Base-by-base conservation (phyloP, 2,797 vertebrate genomes). In the Cygnus olor region DNA sequence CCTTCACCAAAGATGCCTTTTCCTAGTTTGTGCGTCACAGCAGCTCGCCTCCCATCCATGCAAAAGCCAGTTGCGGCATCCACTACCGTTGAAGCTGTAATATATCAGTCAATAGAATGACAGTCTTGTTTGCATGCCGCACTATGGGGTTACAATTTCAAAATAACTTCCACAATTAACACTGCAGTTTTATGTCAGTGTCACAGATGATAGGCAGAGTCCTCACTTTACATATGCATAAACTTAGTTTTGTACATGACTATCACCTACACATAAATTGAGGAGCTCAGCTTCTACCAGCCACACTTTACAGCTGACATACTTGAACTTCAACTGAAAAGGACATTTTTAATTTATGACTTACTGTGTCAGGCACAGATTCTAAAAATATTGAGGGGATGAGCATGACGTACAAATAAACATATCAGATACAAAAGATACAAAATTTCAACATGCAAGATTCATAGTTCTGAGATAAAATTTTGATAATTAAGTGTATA, bases 1-100 rank as follows among this genome's bases (percentile, higher is more conserved):
- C n/a, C n/a, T 2, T 6, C 1, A 17, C 21, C 13, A 4, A 34
- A 3, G 10, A 3, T 0, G 13, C 4, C 8, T 21, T 24, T 36
- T 40, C 11, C 25, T 24, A 1, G 17, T 1, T 20, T 20, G 5
- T 1, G 6, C 0, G 0, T 51, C 19, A 0, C 5, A 20, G 15
- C 13, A 32, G 11, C 24, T 24, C 4, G 1, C 27, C 11, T 60
- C 10, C 27, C 12, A 16, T 3, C 15, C 5, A 0, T 8, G 4
- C 6, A n/a, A 22, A 38, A 25, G 14, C 22, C 21, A 1, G 0
- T 4, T 22, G 68, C 21, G 30, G 28, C 30, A 19, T 42, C 22
- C 8, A 16, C 24, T 57, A 8, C 25, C 9, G 10, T 14, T 6
- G 66, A 42, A 34, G 25, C 12, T 44, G 44, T 63, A 69, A 64